phyloP scores from a whole-genome alignment of 2,113 vertebrate species.

The Anolis sagrei region DNA sequence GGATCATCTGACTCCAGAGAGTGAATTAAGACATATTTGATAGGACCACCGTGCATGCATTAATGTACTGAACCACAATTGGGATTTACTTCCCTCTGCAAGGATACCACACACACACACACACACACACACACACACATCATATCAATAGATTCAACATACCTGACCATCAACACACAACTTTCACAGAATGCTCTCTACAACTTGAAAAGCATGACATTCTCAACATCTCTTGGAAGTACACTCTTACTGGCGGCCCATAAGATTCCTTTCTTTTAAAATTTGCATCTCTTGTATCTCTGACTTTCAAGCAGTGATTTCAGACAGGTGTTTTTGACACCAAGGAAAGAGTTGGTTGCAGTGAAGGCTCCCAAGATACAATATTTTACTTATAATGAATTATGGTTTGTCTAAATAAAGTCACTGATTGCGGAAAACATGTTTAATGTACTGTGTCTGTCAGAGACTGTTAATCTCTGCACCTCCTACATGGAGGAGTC shows the following conservation, averaged over 20 bases:
- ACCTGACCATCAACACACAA: too few species aligned
- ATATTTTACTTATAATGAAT: slow-evolving; percentile 9
- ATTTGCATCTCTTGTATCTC: not conserved
- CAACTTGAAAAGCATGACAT: not conserved
- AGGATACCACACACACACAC: not conserved
- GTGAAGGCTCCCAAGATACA: not conserved
- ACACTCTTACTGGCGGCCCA: not conserved
- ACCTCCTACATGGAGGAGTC: not conserved
- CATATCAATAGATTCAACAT: not conserved
- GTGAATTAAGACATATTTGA: not conserved
- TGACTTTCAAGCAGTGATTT: not conserved
- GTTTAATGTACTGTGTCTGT: not conserved
- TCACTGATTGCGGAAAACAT: not conserved
- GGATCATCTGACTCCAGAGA: too few species aligned
- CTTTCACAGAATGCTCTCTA: not conserved
- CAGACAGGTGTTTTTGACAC: not conserved
- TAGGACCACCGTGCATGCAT: not conserved
- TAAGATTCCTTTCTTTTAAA: not conserved
- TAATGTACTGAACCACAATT: not conserved
- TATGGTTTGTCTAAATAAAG: slow-evolving; percentile 30
- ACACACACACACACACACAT: not conserved
- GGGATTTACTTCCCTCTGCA: not conserved
- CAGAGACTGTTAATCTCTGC: accelerated
- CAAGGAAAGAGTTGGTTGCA: accelerated
- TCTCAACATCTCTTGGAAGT: not conserved